Conservation (phyloP, 92 coral and sea anemone species). For the Palythoa grandiflora region DNA sequence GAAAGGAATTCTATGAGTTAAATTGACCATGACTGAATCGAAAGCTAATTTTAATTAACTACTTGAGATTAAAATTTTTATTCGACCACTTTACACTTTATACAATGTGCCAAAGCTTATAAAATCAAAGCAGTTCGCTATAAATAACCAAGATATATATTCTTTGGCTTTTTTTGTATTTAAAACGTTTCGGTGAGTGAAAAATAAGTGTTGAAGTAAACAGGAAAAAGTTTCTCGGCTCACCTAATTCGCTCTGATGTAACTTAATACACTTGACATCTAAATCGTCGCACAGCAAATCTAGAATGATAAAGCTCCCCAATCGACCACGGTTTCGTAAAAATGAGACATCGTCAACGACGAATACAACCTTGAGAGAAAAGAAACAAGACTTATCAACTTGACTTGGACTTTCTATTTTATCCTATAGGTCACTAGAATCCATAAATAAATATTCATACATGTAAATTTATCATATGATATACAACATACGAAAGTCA, state of each 20-base stretch:
- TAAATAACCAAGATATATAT: background rate
- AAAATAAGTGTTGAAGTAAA: background rate
- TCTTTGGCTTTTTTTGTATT: background rate
- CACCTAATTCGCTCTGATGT: background rate
- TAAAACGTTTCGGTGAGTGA: background rate
- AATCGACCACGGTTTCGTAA: background rate
- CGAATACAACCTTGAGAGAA: slow-evolving; percentile 19
- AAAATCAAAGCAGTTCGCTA: background rate
- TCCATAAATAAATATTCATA: background rate
- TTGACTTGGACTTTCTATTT: background rate
- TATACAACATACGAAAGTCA: background rate
- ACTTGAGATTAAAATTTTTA: background rate
- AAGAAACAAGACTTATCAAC: background rate
- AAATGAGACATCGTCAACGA: background rate
- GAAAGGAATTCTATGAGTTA: background rate
- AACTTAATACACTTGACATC: slow-evolving; percentile 18
- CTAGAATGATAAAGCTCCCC: background rate
- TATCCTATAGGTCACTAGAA: background rate
- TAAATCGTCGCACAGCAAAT: slow-evolving; percentile 7
- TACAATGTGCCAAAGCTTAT: background rate
- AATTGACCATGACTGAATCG: background rate
- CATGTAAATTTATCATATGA: background rate
- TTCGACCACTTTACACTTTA: background rate
- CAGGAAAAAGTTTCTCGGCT: background rate
- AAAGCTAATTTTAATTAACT: background rate